phyloP scores from a whole-genome alignment of 2,888 invertebrate species.

The Scaptomyza reducta region DNA sequence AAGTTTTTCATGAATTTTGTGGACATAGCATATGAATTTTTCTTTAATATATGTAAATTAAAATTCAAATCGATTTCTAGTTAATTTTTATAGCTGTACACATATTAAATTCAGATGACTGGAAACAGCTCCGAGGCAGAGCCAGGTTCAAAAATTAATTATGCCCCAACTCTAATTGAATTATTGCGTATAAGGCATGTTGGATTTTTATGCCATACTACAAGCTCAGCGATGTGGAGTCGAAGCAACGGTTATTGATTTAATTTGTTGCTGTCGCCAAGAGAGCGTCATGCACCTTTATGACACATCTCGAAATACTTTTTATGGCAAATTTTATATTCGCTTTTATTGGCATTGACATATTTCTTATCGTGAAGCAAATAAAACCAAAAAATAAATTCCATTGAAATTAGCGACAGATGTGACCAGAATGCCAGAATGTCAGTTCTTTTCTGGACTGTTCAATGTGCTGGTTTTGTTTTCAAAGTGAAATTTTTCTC shows the following conservation, averaged over 20 bases:
- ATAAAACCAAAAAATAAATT: constrained; percentile 57
- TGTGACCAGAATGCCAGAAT: constrained; percentile 25
- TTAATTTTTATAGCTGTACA: constrained; percentile 26
- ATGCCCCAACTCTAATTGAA: constrained; percentile 57
- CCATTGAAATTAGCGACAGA: constrained; percentile 27
- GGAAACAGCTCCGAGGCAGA: constrained; percentile 2
- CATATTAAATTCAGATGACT: constrained; percentile 22
- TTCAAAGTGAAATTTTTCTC: constrained; percentile 5
- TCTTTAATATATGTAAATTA: neutral
- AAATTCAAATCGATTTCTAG: constrained; percentile 7
- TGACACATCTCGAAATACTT: constrained; percentile 52
- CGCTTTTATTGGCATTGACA: constrained; percentile 67
- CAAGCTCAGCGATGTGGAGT: constrained; percentile 30
- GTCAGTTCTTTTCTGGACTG: constrained; percentile 2
- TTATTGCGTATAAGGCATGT: constrained; percentile 64
- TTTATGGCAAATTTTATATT: constrained; percentile 67
- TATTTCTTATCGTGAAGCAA: constrained; percentile 60
- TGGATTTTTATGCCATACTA: constrained; percentile 56
- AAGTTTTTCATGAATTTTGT: neutral
- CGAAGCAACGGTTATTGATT: constrained; percentile 54
- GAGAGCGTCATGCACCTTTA: constrained; percentile 48
- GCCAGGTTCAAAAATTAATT: constrained; percentile 51
- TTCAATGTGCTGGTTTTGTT: neutral
- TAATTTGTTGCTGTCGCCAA: constrained; percentile 47
- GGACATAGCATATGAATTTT: neutral